Conservation (phyloP, 1,140 invertebrate species). For the Brevipalpus yothersi region DNA sequence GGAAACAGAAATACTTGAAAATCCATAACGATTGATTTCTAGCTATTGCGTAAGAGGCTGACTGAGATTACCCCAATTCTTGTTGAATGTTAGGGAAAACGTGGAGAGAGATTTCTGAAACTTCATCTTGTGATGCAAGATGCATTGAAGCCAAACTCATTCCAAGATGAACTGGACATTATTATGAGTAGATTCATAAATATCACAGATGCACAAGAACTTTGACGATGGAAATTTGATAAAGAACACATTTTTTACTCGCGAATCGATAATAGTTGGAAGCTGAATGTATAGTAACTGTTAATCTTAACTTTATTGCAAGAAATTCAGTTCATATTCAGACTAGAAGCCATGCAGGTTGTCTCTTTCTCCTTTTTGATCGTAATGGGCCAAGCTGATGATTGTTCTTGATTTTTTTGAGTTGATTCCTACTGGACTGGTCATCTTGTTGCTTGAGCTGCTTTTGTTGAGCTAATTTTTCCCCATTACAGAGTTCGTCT, state of each 20-base stretch:
- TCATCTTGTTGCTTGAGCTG: neutral
- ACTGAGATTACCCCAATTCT: too few relatives aligned
- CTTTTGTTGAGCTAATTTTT: neutral
- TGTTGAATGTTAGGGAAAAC: too few relatives aligned
- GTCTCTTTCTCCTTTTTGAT: neutral
- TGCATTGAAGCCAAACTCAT: too few relatives aligned
- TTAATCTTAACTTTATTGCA: neutral
- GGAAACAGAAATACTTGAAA: too few relatives aligned
- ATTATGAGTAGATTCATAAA: too few relatives aligned
- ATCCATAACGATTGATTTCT: too few relatives aligned
- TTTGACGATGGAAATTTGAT: slow-evolving; percentile 17
- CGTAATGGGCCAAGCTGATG: neutral
- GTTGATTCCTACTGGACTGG: neutral
- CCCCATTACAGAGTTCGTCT: neutral
- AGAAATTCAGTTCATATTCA: too few relatives aligned
- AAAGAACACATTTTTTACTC: slow-evolving; percentile 23
- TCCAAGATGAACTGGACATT: too few relatives aligned
- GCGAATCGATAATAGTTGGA: neutral
- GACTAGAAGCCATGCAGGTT: neutral
- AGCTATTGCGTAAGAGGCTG: too few relatives aligned
- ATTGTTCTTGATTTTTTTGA: neutral
- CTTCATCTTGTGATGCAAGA: too few relatives aligned
- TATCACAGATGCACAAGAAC: too few relatives aligned
- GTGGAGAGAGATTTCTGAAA: too few relatives aligned
- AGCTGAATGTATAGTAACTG: neutral